phyloP scores from a whole-genome alignment of 2,888 invertebrate species.

The Aphidoletes aphidimyza region DNA sequence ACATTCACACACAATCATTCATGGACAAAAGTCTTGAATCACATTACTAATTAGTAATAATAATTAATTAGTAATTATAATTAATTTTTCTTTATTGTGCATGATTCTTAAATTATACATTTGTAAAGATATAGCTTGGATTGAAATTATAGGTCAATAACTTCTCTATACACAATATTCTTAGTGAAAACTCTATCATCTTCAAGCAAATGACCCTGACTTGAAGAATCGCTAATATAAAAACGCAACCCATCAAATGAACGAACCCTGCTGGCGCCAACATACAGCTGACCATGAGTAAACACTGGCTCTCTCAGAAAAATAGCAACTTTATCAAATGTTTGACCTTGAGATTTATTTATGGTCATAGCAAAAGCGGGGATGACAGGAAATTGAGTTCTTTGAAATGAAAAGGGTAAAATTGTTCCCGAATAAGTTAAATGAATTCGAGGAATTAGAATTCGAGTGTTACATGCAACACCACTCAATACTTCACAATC shows the following conservation, averaged over 20 bases:
- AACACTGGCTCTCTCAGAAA: conserved; percentile 17
- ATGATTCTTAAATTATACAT: no score
- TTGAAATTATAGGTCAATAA: background rate
- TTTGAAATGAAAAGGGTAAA: background rate
- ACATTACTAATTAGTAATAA: no score
- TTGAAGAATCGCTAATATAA: conserved; percentile 53
- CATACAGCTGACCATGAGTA: conserved; percentile 54
- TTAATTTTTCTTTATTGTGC: no score
- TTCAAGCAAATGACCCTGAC: conserved; percentile 55
- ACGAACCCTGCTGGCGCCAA: background rate
- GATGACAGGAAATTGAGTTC: conserved; percentile 36
- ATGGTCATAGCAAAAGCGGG: conserved; percentile 55
- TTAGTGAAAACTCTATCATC: conserved; percentile 56
- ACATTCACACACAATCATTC: no score
- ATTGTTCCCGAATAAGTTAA: conserved; percentile 21
- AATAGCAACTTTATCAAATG: conserved; percentile 24
- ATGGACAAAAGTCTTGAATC: no score
- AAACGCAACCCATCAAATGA: conserved; percentile 55
- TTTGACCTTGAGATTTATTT: conserved; percentile 54
- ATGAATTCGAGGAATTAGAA: conserved; percentile 16
- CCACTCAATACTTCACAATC: conserved; percentile 56
- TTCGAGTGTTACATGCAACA: background rate
- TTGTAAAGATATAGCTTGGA: no score
- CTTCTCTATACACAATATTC: conserved; percentile 40
- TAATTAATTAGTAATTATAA: no score